Evolutionary conservation across 2,797 vertebrate species (phyloP).

Genomic region (Erpetoichthys calabaricus): DNA sequence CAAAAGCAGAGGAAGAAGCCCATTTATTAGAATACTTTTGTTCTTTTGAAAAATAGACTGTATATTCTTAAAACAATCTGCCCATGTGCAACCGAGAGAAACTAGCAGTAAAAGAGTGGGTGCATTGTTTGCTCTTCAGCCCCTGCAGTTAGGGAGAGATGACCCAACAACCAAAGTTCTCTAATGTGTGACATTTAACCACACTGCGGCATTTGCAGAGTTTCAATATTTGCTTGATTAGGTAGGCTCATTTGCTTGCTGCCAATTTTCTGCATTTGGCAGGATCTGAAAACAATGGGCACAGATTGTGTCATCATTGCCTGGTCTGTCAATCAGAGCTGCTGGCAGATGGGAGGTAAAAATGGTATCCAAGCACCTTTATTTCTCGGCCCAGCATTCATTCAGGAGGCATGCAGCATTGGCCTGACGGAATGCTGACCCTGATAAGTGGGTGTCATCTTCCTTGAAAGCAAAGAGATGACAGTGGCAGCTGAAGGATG

Average conservation of each 20-base stretch:
- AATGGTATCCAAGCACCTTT: constrained; percentile 18
- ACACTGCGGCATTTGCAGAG: constrained; percentile 3
- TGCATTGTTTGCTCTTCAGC: constrained; percentile 9
- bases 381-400: neutral
- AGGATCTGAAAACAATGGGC: constrained; percentile 23
- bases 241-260: constrained; percentile 12
- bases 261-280: constrained; percentile 11
- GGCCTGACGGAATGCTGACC: constrained; percentile 13
- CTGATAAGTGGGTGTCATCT: constrained; percentile 2
- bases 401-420: accelerated
- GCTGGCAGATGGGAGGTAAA: constrained; percentile 15
- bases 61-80: constrained; percentile 24
- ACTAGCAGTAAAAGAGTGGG: constrained; percentile 18
- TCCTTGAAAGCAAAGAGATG: constrained; percentile 6
- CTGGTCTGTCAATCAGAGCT: constrained; percentile 2
- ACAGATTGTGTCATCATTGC: constrained; percentile 15
- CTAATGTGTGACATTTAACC: constrained; percentile 24
- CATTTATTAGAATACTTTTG: constrained; percentile 15
- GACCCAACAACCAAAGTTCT: constrained; percentile 21
- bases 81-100: constrained; percentile 25
- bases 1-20: constrained; percentile 9
- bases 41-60: constrained; percentile 19
- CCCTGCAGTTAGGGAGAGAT: constrained; percentile 22
- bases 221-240: constrained; percentile 18
- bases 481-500: neutral